phyloP scores from a whole-genome alignment of 92 coral and sea anemone genomes.

The Micromussa lordhowensis region DNA sequence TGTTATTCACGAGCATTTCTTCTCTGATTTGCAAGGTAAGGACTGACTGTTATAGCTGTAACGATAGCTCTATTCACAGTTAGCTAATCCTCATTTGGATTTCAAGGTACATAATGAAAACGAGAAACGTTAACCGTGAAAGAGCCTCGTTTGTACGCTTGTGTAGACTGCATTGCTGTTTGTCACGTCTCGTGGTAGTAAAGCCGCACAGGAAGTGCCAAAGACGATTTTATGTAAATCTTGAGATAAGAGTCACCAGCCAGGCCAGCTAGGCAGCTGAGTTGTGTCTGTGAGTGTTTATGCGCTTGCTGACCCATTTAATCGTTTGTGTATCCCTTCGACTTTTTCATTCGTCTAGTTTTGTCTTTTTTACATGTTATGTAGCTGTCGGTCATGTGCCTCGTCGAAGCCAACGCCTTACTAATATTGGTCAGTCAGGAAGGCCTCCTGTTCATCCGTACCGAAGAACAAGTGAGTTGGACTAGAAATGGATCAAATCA shows the following conservation, averaged over 20 bases:
- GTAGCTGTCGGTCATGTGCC: slow-evolving; percentile 91
- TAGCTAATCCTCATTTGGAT: too few species aligned
- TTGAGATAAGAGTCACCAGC: neutral
- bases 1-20: slow-evolving; percentile 92
- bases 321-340: neutral
- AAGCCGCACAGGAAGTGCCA: neutral
- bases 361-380: neutral
- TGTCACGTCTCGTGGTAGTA: neutral
- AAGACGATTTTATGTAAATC: too few species aligned
- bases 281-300: neutral
- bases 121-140: too few species aligned
- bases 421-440: slow-evolving; percentile 33
- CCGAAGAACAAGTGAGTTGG: slow-evolving; percentile 77
- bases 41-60: neutral
- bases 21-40: slow-evolving; percentile 91
- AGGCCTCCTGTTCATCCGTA: slow-evolving; percentile 89
- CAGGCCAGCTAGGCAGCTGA: neutral
- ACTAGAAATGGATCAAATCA: too few species aligned
- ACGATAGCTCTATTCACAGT: too few species aligned
- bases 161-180: neutral
- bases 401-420: slow-evolving; percentile 77
- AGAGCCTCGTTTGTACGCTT: too few species aligned
- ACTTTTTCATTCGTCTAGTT: neutral
- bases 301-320: neutral
- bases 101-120: too few species aligned